Percentiles rank a stretch among this genome's conserved stretches.
Evolutionary conservation across 2,888 invertebrate species (phyloP).

Genomic region (Dichetophora obliterata): DNA sequence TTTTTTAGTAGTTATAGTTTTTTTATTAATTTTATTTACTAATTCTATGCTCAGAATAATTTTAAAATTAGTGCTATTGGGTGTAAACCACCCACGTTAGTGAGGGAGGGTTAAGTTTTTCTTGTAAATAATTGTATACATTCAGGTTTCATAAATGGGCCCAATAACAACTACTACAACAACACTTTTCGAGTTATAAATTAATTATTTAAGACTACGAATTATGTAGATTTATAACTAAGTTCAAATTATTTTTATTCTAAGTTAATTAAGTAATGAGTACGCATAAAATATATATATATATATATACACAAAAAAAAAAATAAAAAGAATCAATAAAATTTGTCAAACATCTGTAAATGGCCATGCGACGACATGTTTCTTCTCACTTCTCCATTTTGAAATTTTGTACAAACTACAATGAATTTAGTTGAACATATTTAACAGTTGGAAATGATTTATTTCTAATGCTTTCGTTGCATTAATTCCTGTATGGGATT

Average conservation of each 20-base stretch:
- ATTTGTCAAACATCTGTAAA: background rate
- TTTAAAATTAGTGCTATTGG: no score
- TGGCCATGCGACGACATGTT: background rate
- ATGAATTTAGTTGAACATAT: background rate
- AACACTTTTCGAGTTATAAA: conserved; percentile 3
- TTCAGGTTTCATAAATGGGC: conserved; percentile 63
- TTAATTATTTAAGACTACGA: background rate
- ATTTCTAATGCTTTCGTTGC: background rate
- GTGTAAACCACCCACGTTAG: no score
- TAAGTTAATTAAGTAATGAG: conserved; percentile 3
- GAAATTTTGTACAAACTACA: background rate
- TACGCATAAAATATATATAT: conserved; percentile 6
- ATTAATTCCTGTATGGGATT: conserved; percentile 32
- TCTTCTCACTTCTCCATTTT: background rate
- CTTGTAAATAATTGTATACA: conserved; percentile 37
- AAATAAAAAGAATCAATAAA: background rate
- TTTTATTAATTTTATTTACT: no score
- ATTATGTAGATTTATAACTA: conserved; percentile 4
- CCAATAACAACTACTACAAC: conserved; percentile 45
- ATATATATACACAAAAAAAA: conserved; percentile 9
- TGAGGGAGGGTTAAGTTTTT: conserved; percentile 50
- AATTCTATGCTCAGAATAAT: no score
- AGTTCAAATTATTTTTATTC: conserved; percentile 4
- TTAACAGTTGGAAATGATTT: background rate
- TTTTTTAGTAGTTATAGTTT: no score